These are phyloP conservation scores for Zoanthus sansibaricus DNA, from an alignment of 92 coral and sea anemone genomes.

Conservation along the genomic window DNA sequence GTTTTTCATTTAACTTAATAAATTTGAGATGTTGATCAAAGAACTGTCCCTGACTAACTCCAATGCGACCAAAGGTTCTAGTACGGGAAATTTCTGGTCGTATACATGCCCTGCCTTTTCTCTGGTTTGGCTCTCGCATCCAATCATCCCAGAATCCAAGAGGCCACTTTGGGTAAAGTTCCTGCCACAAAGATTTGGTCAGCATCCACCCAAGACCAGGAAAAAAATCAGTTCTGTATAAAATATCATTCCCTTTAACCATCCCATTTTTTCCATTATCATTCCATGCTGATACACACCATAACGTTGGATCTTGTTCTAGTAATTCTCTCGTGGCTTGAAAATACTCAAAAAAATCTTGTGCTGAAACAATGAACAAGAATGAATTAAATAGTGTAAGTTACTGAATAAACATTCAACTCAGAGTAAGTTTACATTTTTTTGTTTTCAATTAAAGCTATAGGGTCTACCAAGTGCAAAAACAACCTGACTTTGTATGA, in stretches of 20 bases:
- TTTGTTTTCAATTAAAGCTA: no score
- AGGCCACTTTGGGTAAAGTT: constrained; percentile 91
- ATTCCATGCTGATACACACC: constrained; percentile 99
- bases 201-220: constrained; percentile 99
- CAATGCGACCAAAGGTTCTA: constrained; percentile 90
- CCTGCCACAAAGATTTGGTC: constrained; percentile 81
- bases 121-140: constrained; percentile 94
- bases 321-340: constrained; percentile 81
- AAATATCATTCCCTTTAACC: constrained; percentile 81
- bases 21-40: constrained; percentile 92
- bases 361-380: constrained; percentile 67
- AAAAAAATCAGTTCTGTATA: constrained; percentile 95
- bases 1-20: constrained; percentile 84
- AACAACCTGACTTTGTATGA: no score
- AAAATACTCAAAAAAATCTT: constrained; percentile 96
- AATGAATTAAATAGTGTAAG: no score
- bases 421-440: no score
- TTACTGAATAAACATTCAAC: no score
- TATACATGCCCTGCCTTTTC: constrained; percentile 84
- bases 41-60: constrained; percentile 97
- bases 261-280: constrained; percentile 97
- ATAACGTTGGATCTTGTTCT: constrained; percentile 85
- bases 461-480: no score
- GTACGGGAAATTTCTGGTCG: constrained; percentile 98
- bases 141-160: constrained; percentile 99